A percentile compares a stretch with the other conserved stretches of the same genome.
These are phyloP conservation scores for Chaetodon trifasciatus DNA, from an alignment of 2,797 vertebrate species.

Conservation along the genomic window DNA sequence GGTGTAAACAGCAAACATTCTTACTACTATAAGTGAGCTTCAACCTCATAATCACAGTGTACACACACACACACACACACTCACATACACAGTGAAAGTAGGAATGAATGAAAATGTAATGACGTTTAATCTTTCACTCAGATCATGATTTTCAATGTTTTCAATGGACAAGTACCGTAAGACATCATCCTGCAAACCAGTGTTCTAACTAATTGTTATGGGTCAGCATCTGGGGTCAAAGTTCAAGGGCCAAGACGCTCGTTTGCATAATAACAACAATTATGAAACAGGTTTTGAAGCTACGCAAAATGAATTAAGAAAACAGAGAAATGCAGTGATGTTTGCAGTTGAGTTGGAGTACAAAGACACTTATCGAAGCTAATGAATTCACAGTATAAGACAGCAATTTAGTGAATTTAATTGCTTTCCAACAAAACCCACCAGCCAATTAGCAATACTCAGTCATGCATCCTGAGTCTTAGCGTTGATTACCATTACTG, in stretches of 20 bases:
- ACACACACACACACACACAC: too few species aligned
- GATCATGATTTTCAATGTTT: neutral
- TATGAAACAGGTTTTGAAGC: neutral
- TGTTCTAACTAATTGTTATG: neutral
- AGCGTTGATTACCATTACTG: slow-evolving; percentile 58
- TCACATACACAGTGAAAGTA: too few species aligned
- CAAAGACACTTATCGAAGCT: neutral
- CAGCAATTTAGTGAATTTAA: slow-evolving; percentile 13
- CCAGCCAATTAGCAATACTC: slow-evolving; percentile 4
- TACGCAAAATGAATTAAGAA: neutral
- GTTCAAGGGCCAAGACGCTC: neutral
- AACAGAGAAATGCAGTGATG: neutral
- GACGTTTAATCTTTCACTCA: neutral
- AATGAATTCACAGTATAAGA: neutral
- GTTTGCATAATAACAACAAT: neutral
- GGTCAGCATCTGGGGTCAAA: slow-evolving; percentile 3
- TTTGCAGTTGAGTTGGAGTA: neutral
- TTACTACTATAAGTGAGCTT: neutral
- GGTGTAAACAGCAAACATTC: neutral
- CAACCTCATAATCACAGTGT: neutral
- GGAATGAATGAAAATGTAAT: neutral
- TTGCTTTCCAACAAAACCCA: slow-evolving; percentile 22
- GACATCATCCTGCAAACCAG: neutral
- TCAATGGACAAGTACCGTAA: neutral
- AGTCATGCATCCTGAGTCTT: slow-evolving; percentile 17